phyloP scores from a whole-genome alignment of 2,888 invertebrate species.

The Caradrina kadenii region DNA sequence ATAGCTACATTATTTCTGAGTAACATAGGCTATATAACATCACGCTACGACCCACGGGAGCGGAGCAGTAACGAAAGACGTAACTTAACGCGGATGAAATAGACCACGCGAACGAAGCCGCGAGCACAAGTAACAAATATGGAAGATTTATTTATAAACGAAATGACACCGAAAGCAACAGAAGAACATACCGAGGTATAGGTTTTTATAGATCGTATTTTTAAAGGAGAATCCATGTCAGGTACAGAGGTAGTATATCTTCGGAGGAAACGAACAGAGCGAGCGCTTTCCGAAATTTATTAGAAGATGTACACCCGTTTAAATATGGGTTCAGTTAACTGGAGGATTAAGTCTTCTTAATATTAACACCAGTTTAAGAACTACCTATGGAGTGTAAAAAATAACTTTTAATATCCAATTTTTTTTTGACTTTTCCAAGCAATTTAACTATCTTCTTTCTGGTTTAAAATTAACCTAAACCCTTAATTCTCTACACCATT shows the following conservation, averaged over 20 bases:
- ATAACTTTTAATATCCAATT: too few relatives aligned
- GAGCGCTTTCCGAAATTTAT: slow-evolving; percentile 48
- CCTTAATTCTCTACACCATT: slow-evolving; percentile 35
- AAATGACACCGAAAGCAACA: background rate
- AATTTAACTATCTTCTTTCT: background rate
- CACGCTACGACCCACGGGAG: too few relatives aligned
- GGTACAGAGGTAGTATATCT: slow-evolving; percentile 41
- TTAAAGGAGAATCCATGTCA: slow-evolving; percentile 30
- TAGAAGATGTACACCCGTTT: slow-evolving; percentile 10
- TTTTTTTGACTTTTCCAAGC: background rate
- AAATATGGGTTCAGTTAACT: slow-evolving; percentile 17
- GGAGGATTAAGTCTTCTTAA: slow-evolving; percentile 5
- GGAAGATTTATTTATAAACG: too few relatives aligned
- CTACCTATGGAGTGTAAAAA: too few relatives aligned
- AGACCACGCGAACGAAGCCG: too few relatives aligned
- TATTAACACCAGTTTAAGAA: too few relatives aligned
- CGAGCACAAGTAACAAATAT: too few relatives aligned
- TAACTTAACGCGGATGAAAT: too few relatives aligned
- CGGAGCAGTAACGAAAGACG: too few relatives aligned
- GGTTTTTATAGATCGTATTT: slow-evolving; percentile 24
- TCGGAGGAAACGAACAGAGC: slow-evolving; percentile 22
- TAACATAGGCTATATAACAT: too few relatives aligned
- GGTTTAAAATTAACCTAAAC: slow-evolving; percentile 5
- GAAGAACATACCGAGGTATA: slow-evolving; percentile 3
- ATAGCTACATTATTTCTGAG: too few relatives aligned